phyloP scores from a whole-genome alignment of 2,797 vertebrate genomes.

The Gallinago solitaria region DNA sequence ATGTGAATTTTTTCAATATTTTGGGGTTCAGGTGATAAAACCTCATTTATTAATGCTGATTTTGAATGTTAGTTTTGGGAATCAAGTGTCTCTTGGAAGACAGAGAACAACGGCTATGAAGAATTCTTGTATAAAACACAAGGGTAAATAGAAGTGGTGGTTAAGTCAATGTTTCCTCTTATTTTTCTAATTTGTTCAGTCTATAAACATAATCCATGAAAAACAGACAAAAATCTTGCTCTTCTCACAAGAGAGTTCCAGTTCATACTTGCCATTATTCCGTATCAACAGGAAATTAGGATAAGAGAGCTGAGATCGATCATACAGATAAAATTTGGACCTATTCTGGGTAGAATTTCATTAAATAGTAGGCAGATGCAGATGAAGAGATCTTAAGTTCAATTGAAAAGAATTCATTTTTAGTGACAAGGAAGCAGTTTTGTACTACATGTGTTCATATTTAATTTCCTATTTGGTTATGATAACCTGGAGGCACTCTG shows the following conservation, averaged over 20 bases:
- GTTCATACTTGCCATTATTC: background rate
- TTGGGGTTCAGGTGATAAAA: background rate
- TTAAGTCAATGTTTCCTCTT: background rate
- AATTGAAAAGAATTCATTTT: background rate
- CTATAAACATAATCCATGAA: background rate
- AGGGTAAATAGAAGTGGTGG: background rate
- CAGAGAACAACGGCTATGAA: background rate
- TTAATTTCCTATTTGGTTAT: background rate
- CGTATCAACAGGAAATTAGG: background rate
- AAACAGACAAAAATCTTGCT: background rate
- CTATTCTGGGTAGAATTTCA: background rate
- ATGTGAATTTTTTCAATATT: background rate
- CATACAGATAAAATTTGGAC: background rate
- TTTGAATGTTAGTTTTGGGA: background rate
- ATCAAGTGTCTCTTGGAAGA: background rate
- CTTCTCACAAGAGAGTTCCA: background rate
- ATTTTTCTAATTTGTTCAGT: conserved; percentile 13
- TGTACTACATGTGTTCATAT: background rate
- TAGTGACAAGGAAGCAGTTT: background rate
- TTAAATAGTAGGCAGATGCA: background rate
- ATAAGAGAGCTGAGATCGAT: background rate
- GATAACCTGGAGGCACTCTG: background rate
- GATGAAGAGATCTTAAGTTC: background rate
- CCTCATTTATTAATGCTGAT: background rate
- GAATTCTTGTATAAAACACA: background rate